phyloP scores from a whole-genome alignment of 37 sponge, comb jelly and placozoan species.

The Haliclona indistincta region DNA sequence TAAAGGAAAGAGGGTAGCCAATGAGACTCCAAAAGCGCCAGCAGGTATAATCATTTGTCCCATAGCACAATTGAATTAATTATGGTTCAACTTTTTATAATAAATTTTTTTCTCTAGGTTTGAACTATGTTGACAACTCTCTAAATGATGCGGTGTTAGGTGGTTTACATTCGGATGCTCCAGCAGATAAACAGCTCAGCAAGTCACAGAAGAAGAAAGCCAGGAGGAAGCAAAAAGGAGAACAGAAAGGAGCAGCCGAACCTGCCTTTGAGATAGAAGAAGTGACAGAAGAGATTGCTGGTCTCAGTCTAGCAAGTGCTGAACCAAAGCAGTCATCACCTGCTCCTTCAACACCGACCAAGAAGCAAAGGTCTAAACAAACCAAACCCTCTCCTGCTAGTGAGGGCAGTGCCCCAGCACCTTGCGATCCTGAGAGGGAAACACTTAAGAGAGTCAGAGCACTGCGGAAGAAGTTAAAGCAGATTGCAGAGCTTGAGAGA shows the following conservation, averaged over 20 bases:
- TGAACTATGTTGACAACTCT: constrained; percentile 10
- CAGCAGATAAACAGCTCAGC: constrained; percentile 58
- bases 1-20: constrained; percentile 31
- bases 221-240: no score
- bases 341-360: background rate
- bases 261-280: constrained; percentile 44
- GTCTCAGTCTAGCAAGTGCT: background rate
- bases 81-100: background rate
- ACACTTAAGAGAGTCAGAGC: constrained; percentile 35
- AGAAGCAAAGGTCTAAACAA: background rate
- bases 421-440: constrained; percentile 3
- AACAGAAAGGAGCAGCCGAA: constrained; percentile 11
- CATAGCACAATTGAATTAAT: background rate
- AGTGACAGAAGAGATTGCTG: constrained; percentile 1
- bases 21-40: background rate
- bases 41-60: background rate
- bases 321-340: background rate
- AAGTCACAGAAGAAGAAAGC: constrained; percentile 49
- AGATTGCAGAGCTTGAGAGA: constrained; percentile 66
- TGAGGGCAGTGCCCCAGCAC: background rate
- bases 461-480: constrained; percentile 71
- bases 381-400: background rate
- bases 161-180: background rate
- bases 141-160: background rate
- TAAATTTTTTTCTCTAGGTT: background rate